Evolutionary conservation across 2,888 invertebrate genomes (phyloP).

Genomic region (Epinotia bilunana): DNA sequence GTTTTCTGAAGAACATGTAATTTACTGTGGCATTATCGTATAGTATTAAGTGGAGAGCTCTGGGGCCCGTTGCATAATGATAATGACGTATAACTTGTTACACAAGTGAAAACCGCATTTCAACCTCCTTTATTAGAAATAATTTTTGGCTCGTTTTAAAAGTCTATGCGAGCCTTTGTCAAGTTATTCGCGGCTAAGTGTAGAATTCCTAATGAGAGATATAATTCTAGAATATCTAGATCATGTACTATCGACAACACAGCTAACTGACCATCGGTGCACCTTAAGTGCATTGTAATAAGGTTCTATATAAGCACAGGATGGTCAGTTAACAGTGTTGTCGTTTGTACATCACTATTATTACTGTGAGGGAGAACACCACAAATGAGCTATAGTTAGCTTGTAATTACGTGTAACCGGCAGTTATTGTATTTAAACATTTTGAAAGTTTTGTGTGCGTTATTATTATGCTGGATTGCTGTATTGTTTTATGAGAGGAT

Average conservation of each 20-base stretch:
- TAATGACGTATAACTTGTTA: too few relatives aligned
- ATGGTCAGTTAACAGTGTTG: too few relatives aligned
- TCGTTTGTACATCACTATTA: slow-evolving; percentile 30
- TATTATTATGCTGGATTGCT: slow-evolving; percentile 26
- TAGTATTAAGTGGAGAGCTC: background rate
- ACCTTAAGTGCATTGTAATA: too few relatives aligned
- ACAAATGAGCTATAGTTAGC: slow-evolving; percentile 40
- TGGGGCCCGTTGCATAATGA: background rate
- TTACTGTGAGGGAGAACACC: slow-evolving; percentile 42
- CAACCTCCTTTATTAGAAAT: too few relatives aligned
- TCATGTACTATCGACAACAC: too few relatives aligned
- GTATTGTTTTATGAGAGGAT: background rate
- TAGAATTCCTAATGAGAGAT: slow-evolving; percentile 23
- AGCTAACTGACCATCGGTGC: too few relatives aligned
- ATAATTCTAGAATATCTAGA: slow-evolving; percentile 17
- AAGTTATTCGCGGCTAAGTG: background rate
- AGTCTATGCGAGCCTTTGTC: too few relatives aligned
- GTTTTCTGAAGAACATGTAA: background rate
- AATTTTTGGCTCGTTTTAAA: too few relatives aligned
- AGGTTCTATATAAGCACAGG: too few relatives aligned
- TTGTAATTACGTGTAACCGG: slow-evolving; percentile 33
- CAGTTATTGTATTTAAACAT: slow-evolving; percentile 27
- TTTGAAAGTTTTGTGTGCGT: background rate
- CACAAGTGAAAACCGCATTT: too few relatives aligned
- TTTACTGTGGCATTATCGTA: background rate